These are phyloP conservation scores for Aphrophora alni DNA, from an alignment of 2,888 invertebrate genomes.

Conservation along the genomic window DNA sequence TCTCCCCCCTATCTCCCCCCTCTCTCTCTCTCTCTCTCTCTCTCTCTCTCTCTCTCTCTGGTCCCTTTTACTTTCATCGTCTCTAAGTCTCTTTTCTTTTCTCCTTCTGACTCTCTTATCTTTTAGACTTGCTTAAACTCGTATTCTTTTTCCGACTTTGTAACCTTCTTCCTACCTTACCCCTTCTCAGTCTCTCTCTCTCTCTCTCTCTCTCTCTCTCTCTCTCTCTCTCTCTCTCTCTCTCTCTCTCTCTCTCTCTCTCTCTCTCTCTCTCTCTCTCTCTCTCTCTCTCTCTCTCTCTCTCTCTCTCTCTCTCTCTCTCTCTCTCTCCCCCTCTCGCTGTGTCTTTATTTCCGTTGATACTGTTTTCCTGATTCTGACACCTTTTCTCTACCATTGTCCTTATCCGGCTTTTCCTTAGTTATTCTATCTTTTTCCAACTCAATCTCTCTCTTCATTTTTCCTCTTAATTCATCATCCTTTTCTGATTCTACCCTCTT, in stretches of 20 bases:
- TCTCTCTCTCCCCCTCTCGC: slow-evolving; percentile 44
- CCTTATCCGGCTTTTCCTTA: not conserved
- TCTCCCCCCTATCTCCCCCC: no score
- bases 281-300: slow-evolving; percentile 17
- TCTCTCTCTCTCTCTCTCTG: not conserved
- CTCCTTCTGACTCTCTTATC: no score
- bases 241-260: not conserved
- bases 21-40: not conserved
- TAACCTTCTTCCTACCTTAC: not conserved
- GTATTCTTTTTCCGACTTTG: no score
- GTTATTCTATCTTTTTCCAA: not conserved
- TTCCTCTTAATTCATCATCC: not conserved
- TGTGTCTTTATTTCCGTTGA: not conserved
- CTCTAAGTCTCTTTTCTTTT: no score
- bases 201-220: not conserved
- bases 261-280: slow-evolving; percentile 19
- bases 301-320: slow-evolving; percentile 19
- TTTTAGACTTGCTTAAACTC: no score
- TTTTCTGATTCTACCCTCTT: not conserved
- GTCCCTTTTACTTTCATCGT: not conserved
- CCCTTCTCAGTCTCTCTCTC: not conserved
- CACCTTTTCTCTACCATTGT: slow-evolving; percentile 36
- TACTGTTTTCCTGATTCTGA: slow-evolving; percentile 24
- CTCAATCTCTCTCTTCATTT: not conserved
- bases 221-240: not conserved